These are phyloP conservation scores for Tetranychus truncatus DNA, from an alignment of 2,888 invertebrate species.

Conservation along the genomic window DNA sequence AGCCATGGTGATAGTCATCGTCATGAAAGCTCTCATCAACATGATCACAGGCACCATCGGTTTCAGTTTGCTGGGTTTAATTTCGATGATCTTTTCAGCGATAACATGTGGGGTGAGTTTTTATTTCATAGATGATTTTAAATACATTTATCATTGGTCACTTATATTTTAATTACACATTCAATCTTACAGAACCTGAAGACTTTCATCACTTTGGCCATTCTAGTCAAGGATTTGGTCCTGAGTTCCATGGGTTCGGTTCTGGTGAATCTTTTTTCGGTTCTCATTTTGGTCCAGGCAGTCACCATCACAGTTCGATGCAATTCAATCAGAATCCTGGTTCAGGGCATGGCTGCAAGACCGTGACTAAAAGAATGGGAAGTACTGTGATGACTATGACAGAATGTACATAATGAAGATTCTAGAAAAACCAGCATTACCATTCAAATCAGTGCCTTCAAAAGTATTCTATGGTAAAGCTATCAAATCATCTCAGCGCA, in stretches of 20 bases:
- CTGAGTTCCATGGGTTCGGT: slow-evolving; percentile 29
- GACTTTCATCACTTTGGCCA: slow-evolving; percentile 25
- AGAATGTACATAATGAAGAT: slow-evolving; percentile 29
- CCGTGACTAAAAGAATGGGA: slow-evolving; percentile 31
- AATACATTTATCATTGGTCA: background rate
- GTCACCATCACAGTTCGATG: slow-evolving; percentile 13
- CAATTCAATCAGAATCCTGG: slow-evolving; percentile 18
- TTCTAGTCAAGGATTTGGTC: slow-evolving; percentile 21
- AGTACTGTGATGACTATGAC: slow-evolving; percentile 32
- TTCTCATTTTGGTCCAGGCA: slow-evolving; percentile 17
- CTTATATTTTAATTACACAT: too few relatives aligned
- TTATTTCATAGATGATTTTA: background rate
- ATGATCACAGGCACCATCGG: slow-evolving; percentile 11
- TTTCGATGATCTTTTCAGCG: slow-evolving; percentile 32
- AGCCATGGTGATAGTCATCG: slow-evolving; percentile 17
- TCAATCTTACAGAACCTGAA: slow-evolving; percentile 27
- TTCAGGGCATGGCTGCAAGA: slow-evolving; percentile 27
- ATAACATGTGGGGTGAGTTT: background rate
- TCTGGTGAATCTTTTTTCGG: slow-evolving; percentile 32
- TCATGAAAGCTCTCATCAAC: slow-evolving; percentile 18
- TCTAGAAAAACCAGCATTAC: background rate
- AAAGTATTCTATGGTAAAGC: background rate
- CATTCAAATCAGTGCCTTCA: background rate
- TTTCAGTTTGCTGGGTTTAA: slow-evolving; percentile 28
- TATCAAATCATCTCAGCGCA: background rate